A percentile compares a stretch with the other conserved stretches of the same genome.
Conservation (phyloP, 2,888 invertebrate genomes). For the Polydrusus cervinus region DNA sequence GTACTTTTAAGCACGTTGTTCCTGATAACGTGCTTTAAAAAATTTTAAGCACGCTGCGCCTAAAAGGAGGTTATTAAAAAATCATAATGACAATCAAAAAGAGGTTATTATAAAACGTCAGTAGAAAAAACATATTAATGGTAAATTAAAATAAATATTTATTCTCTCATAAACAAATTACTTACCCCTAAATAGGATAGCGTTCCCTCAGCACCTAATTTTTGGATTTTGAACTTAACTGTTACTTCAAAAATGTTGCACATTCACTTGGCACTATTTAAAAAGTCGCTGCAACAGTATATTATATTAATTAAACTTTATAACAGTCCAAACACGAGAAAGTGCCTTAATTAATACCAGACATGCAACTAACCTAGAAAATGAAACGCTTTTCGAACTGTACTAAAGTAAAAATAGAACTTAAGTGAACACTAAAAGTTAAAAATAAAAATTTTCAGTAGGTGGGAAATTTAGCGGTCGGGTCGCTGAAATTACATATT, state of each 20-base stretch:
- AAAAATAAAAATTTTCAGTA: slow-evolving; percentile 47
- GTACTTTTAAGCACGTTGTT: too few species aligned
- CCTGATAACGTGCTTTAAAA: too few species aligned
- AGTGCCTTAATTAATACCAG: slow-evolving; percentile 2
- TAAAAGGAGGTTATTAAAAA: too few species aligned
- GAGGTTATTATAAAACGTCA: too few species aligned
- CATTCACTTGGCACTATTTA: background rate
- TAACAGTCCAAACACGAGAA: background rate
- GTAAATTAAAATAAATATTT: too few species aligned
- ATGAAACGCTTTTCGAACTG: slow-evolving; percentile 32
- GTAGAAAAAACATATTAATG: too few species aligned
- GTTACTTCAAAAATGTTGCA: background rate
- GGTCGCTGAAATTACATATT: slow-evolving; percentile 35
- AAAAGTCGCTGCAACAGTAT: background rate
- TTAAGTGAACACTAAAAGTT: slow-evolving; percentile 43
- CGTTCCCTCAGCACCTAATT: too few species aligned
- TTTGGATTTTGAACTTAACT: too few species aligned
- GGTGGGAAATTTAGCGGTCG: slow-evolving; percentile 47
- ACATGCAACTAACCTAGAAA: slow-evolving; percentile 35
- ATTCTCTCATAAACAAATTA: background rate
- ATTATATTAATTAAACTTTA: background rate
- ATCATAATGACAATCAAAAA: too few species aligned
- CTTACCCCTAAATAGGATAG: background rate
- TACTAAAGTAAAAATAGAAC: slow-evolving; percentile 45
- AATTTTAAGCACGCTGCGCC: too few species aligned